Percentiles rank a stretch among this genome's conserved stretches.
These are phyloP conservation scores for Diplodus puntazzo DNA, from an alignment of 2,797 vertebrate species.

Conservation along the genomic window DNA sequence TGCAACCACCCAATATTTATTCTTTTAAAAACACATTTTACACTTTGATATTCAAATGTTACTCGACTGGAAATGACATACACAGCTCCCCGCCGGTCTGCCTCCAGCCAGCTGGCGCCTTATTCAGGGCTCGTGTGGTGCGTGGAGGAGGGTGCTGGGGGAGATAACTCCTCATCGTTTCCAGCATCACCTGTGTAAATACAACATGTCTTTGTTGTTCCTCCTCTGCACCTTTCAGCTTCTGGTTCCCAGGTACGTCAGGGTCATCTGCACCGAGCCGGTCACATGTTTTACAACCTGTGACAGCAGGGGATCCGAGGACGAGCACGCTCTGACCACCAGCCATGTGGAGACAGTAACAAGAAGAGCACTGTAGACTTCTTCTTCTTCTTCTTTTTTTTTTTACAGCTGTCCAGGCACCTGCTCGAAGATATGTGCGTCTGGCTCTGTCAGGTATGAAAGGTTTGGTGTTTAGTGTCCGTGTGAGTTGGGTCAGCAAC, in stretches of 20 bases:
- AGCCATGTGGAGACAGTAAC: slow-evolving; percentile 36
- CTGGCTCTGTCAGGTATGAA: slow-evolving; percentile 28
- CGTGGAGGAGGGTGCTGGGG: too few species aligned
- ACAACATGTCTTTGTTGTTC: slow-evolving; percentile 24
- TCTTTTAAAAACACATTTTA: too few species aligned
- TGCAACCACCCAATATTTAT: too few species aligned
- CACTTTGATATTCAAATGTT: too few species aligned
- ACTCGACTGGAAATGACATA: too few species aligned
- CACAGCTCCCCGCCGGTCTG: too few species aligned
- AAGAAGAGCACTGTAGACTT: background rate
- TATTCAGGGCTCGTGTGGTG: too few species aligned
- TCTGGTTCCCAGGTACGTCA: slow-evolving; percentile 44
- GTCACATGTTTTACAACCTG: slow-evolving; percentile 69
- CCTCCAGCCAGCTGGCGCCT: too few species aligned
- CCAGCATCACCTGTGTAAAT: slow-evolving; percentile 49
- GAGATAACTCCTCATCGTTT: too few species aligned
- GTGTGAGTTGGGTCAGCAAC: slow-evolving; percentile 52
- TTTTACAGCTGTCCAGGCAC: slow-evolving; percentile 31
- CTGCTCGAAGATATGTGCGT: slow-evolving; percentile 35
- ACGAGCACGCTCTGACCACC: slow-evolving; percentile 35
- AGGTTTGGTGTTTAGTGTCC: slow-evolving; percentile 34
- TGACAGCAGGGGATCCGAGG: slow-evolving; percentile 53
- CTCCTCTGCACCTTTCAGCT: slow-evolving; percentile 27
- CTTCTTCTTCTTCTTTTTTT: background rate
- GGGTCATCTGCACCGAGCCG: slow-evolving; percentile 48